Evolutionary conservation across 2,113 vertebrate species (phyloP), one percentile per base, ranked within the genome.

Genomic region (Cygnus buccinator): DNA sequence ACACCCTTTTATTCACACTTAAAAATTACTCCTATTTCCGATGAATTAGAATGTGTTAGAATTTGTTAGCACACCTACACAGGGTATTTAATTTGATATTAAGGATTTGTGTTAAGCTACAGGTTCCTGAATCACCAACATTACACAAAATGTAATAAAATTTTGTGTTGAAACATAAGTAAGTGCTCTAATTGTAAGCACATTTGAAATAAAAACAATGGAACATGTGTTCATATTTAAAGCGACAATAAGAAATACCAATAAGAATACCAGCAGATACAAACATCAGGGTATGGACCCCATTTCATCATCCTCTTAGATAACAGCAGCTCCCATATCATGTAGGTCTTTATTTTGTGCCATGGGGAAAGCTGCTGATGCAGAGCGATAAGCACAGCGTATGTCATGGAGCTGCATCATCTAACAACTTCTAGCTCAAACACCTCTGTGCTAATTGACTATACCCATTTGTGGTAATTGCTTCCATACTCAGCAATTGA

Each of bases 231-330:
- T 39, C 15, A 58, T 33, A 75, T 65, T 50, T 33, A 84, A 86
- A 81, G 21, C 18, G 76, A 50, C 35, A 44, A 11, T 4, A 28
- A 41, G 33, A 66, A 83, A 72, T 18, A 83, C 2, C 44, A 44
- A 26, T 48, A 48, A 48, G 46, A 48, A 48, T 16, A 85, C 29
- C 11, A 79, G 67, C 31, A 79, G 26, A 43, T 5, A 33, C 1
- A 1, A 57, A 3, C 46, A 15, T 39, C 4, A 88, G n/a, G 29
- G 7, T 13, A 21, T 13, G 20, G 18, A 62, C 1, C 2, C 1
- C 3, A 50, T 89, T 84, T 50, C 59, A 18, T 46, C 33, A 46
- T 8, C 43, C 41, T 80, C 19, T 5, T 29, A 44, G 33, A 6
- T 10, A 39, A 46, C 50, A 77, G 16, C 52, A 91, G 31, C 18